phyloP scores from a whole-genome alignment of 2,797 vertebrate species.

The Acropternis orthonyx region DNA sequence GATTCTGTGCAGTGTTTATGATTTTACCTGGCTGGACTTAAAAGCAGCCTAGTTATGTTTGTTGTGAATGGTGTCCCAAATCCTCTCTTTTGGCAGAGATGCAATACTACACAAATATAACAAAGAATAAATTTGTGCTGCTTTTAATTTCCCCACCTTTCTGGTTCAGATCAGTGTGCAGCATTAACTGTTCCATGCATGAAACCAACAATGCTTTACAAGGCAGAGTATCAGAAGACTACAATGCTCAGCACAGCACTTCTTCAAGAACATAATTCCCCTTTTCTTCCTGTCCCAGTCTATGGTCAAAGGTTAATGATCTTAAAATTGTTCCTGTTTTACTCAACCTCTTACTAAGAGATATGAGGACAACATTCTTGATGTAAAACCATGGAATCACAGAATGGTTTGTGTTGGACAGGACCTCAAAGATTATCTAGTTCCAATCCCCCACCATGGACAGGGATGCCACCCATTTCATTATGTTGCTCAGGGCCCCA shows the following conservation, averaged over 20 bases:
- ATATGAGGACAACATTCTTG: neutral
- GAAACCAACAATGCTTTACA: neutral
- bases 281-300: neutral
- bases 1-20: neutral
- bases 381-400: neutral
- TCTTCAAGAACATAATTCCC: neutral
- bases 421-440: rapidly evolving
- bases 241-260: neutral
- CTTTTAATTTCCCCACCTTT: neutral
- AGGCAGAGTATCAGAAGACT: neutral
- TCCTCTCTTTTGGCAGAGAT: neutral
- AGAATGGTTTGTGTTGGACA: neutral
- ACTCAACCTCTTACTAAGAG: neutral
- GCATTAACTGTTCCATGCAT: neutral
- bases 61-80: neutral
- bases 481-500: neutral
- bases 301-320: neutral
- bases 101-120: neutral
- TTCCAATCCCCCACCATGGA: neutral
- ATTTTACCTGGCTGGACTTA: neutral
- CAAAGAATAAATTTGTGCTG: neutral
- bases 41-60: neutral
- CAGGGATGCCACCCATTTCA: neutral
- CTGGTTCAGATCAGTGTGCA: neutral
- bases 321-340: neutral